These are phyloP conservation scores for Platycheirus albimanus DNA, from an alignment of 2,888 invertebrate species.

Conservation along the genomic window DNA sequence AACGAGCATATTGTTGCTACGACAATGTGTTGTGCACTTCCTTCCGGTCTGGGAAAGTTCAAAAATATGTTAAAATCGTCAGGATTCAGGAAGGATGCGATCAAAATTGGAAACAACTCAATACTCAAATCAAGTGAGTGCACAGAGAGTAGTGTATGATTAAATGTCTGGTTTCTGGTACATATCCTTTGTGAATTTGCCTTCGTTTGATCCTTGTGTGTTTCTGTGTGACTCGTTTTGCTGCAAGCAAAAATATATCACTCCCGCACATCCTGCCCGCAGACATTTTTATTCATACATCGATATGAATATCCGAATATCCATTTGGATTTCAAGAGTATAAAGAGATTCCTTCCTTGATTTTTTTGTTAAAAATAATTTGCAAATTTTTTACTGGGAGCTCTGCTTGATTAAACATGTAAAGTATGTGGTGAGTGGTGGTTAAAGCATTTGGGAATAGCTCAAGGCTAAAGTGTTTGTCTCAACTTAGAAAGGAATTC, in stretches of 20 bases:
- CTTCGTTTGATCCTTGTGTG: background rate
- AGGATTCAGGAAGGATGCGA: conserved; percentile 30
- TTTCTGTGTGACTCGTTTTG: background rate
- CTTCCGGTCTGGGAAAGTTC: conserved; percentile 13
- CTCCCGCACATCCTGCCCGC: background rate
- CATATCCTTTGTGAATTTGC: background rate
- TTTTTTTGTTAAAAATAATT: background rate
- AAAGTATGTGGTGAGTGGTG: conserved; percentile 17
- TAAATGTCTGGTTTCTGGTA: conserved; percentile 7
- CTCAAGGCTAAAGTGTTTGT: conserved; percentile 46
- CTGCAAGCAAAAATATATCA: background rate
- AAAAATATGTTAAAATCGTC: conserved; percentile 28
- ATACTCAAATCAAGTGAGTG: conserved; percentile 32
- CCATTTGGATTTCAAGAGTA: background rate
- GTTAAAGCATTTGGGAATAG: conserved; percentile 42
- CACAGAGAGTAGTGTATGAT: background rate
- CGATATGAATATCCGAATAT: conserved; percentile 22
- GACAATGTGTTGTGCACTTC: conserved; percentile 4
- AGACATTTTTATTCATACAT: conserved; percentile 20
- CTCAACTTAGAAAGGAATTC: conserved; percentile 27
- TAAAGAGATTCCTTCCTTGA: conserved; percentile 13
- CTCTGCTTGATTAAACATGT: background rate
- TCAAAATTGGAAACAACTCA: conserved; percentile 35
- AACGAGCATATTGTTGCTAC: no score
- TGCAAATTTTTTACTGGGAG: conserved; percentile 19